Conservation (phyloP, 2,888 invertebrate genomes). For the Lasioglossum lativentre region DNA sequence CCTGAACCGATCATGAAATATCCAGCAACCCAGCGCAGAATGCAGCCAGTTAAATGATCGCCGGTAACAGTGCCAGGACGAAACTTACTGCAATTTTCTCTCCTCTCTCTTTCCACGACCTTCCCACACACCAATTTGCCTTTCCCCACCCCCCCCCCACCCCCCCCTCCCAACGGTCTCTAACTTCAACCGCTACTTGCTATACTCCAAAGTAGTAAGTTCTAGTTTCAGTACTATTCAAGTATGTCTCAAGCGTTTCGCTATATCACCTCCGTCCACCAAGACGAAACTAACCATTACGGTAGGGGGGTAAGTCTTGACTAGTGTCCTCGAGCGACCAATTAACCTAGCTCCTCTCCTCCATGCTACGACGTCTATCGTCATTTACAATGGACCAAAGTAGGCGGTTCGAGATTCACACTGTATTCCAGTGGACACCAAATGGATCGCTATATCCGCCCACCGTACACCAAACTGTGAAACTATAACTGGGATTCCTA, state of each 20-base stretch:
- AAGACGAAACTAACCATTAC: slow-evolving; percentile 8
- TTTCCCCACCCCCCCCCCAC: neutral
- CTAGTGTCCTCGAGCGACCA: slow-evolving; percentile 7
- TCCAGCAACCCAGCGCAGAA: neutral
- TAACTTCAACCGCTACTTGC: slow-evolving; percentile 4
- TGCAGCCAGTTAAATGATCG: neutral
- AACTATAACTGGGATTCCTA: neutral
- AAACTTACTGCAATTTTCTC: slow-evolving; percentile 3
- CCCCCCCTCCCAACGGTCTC: neutral
- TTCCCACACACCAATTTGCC: neutral
- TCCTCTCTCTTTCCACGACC: neutral
- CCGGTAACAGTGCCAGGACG: neutral
- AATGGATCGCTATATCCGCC: neutral
- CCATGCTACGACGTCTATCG: neutral
- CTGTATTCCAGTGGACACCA: neutral
- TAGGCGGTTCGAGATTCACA: neutral
- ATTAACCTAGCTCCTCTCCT: neutral
- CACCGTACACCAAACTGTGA: neutral
- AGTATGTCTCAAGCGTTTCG: slow-evolving; percentile 1
- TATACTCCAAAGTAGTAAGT: slow-evolving; percentile 8
- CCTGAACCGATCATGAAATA: neutral
- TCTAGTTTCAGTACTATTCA: slow-evolving; percentile 6
- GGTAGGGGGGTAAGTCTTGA: neutral
- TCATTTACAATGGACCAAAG: neutral
- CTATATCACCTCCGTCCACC: neutral